Conservation (phyloP, 2,113 vertebrate genomes). For the Athene noctua region DNA sequence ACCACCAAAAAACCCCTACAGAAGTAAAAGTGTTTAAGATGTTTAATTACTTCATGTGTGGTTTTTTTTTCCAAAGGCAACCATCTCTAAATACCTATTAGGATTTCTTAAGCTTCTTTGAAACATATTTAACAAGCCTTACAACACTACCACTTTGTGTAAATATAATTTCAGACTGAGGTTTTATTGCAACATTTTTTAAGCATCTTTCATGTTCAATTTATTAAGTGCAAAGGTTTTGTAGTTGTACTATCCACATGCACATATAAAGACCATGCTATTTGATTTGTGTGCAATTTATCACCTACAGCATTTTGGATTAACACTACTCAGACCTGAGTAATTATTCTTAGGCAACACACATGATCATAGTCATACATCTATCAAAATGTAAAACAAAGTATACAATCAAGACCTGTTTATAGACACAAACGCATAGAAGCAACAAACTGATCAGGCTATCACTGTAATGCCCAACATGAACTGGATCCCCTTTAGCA, state of each 20-base stretch:
- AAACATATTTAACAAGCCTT: background rate
- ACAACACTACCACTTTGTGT: background rate
- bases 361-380: background rate
- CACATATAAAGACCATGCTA: fast-evolving
- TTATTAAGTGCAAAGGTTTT: background rate
- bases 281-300: background rate
- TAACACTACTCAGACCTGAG: background rate
- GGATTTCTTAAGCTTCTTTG: background rate
- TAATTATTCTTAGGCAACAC: background rate
- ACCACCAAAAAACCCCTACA: background rate
- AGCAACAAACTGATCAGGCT: background rate
- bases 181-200: background rate
- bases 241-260: background rate
- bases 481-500: background rate
- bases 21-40: background rate
- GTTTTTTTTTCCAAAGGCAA: background rate
- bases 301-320: background rate
- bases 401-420: background rate
- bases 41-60: background rate
- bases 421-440: background rate
- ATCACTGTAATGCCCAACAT: background rate
- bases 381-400: background rate
- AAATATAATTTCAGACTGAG: background rate
- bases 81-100: background rate
- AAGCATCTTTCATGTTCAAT: background rate